Evolutionary conservation across 2,888 invertebrate species (phyloP), one percentile per base, ranked within the genome.

Genomic region (Lysandra coridon): DNA sequence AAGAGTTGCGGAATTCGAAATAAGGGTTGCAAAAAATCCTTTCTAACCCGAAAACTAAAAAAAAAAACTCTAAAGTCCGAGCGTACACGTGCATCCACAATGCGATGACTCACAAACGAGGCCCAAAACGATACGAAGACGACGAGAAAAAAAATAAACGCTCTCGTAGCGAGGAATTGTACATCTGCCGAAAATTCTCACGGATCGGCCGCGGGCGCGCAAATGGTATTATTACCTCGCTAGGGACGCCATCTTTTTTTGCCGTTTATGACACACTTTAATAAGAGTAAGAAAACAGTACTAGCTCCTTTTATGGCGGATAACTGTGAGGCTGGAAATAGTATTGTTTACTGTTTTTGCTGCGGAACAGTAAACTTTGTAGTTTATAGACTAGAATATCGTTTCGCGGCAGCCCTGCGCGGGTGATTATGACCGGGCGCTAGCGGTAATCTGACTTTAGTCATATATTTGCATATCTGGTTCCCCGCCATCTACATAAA

Each of bases 181-280:
- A 94, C 95, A 95, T 95, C 95, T 95, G 95, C 94, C 94, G 92
- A 94, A 95, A 94, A 89, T 94, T 95, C 95, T 95, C 95, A 95
- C 95, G 95, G 92, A 87, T 91, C 89, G 88, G 87, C 86, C 86
- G 85, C 85, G 86, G 86, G 81, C 79, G 82, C 81, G 85, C 86
- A 89, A 88, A 89, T 89, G 90, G 90, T 92, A 92, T 93, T 93
- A 94, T 93, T 92, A 92, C 84, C 87, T 89, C 89, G 57, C 49
- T 33, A 53, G 69, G 69, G 69, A 69, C 33, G 69, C 69, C 69
- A 69, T 33, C 69, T 69, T 69, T 69, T 69, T 69, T 69, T 69
- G 37, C 10, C 69, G 14, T 69, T 69, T 69, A 69, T 69, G 69
- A 69, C 69, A 69, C 69, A 69, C 69, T 69, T 69, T 37, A 69